These are phyloP conservation scores for Lynx canadensis DNA, from an alignment of 2,113 vertebrate genomes.

Conservation along the genomic window DNA sequence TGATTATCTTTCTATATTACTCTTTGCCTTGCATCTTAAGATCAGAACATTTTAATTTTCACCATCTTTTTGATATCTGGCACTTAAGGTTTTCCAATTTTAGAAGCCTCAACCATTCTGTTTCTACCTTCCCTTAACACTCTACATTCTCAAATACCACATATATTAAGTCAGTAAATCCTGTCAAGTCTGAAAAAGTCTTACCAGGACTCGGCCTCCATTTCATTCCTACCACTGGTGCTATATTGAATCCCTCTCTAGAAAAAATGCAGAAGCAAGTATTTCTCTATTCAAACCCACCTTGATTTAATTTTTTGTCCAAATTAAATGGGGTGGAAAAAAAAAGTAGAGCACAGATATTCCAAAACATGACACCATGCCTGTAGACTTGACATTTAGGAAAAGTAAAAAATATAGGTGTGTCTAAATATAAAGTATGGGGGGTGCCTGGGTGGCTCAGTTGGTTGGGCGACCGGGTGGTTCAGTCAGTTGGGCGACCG, in stretches of 20 bases:
- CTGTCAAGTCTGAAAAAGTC: background rate
- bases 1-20: background rate
- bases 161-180: background rate
- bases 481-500: too few species aligned
- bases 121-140: background rate
- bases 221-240: background rate
- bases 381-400: background rate
- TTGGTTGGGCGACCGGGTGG: too few species aligned
- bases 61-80: background rate
- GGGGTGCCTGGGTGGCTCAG: too few species aligned
- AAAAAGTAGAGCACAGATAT: background rate
- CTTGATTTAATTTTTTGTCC: slow-evolving; percentile 11
- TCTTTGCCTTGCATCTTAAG: background rate
- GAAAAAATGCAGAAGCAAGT: background rate
- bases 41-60: slow-evolving; percentile 33
- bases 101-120: background rate
- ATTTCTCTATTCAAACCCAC: background rate
- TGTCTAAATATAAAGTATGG: background rate
- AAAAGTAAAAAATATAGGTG: background rate
- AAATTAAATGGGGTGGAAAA: background rate
- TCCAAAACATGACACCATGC: background rate
- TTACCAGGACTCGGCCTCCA: background rate
- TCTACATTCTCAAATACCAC: background rate
- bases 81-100: background rate
- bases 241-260: background rate